These are phyloP conservation scores for Prolemur simus DNA, from an alignment of 2,113 vertebrate genomes.

Conservation along the genomic window DNA sequence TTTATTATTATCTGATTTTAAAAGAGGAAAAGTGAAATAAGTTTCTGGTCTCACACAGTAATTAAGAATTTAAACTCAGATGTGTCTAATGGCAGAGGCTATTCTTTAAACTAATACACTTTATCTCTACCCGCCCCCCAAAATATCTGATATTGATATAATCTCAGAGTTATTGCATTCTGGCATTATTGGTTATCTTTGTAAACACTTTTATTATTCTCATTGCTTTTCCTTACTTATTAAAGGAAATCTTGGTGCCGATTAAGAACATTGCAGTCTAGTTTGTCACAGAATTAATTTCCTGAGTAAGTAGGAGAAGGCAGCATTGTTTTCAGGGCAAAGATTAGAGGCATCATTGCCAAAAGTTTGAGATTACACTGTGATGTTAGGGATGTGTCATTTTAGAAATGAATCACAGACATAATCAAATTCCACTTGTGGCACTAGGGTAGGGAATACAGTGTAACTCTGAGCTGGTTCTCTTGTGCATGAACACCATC, in stretches of 20 bases:
- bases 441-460: slow-evolving; percentile 1
- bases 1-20: not conserved
- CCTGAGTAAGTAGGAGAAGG: not conserved
- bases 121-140: not conserved
- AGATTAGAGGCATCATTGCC: not conserved
- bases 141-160: not conserved
- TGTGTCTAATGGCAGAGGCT: not conserved
- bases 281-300: slow-evolving; percentile 37
- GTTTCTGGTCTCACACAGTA: not conserved
- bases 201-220: not conserved
- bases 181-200: not conserved
- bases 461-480: not conserved
- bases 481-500: slow-evolving; percentile 16
- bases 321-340: slow-evolving; percentile 40
- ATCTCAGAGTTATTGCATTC: not conserved
- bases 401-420: slow-evolving; percentile 50
- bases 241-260: not conserved
- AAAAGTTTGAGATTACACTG: not conserved
- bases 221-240: not conserved
- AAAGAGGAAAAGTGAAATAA: slow-evolving; percentile 18
- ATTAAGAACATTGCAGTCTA: not conserved
- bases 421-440: slow-evolving; percentile 41
- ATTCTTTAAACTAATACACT: not conserved
- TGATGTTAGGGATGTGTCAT: not conserved
- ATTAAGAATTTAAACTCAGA: slow-evolving; percentile 33